Base-by-base conservation (phyloP, 2,113 vertebrate species). In the Lynx canadensis region DNA sequence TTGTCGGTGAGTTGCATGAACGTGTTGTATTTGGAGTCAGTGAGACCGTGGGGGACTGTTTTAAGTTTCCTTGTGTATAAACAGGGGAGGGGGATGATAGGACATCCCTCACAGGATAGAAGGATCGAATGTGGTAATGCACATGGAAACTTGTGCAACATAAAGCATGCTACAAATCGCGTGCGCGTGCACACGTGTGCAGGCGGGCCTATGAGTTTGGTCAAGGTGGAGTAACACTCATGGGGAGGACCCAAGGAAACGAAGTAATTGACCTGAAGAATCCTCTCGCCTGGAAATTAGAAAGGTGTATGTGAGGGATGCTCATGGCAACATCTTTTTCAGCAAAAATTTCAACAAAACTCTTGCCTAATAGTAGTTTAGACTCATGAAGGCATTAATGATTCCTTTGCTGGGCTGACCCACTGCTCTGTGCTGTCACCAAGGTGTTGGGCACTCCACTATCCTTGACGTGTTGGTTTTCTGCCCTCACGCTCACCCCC, bases 201-300 rank as follows among this genome's bases (percentile, higher is more conserved):
- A 31, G 48, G 50, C 41, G 15, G 65, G 82, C 19, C 63, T 95
- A 13, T 74, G 87, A 92, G 36, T 86, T 83, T 92, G 68, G 45
- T 86, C 78, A 65, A 48, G 7, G 31, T 83, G 71, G 52, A 57
- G 15, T 85, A 63, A 92, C 48, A 33, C 13, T 83, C 23, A 48
- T 84, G 74, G 73, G 79, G 38, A 4, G 25, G 41, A 41, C 73
- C 41, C 41, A 80, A 38, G 57, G n/a, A 14, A 97, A 52, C 23
- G n/a, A 84, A 86, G 38, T 3, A 13, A 89, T 57, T 74, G 78
- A 68, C 65, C 87, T 89, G 78, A 89, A 50, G 82, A 71, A 48
- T 38, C 18, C 66, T 38, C 79, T 94, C 92, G 76, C 91, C 76
- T 81, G 63, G 80, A 69, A 94, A 93, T 88, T 85, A 73, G 38